phyloP scores from a whole-genome alignment of 1,140 invertebrate species.

The Nylanderia fulva region DNA sequence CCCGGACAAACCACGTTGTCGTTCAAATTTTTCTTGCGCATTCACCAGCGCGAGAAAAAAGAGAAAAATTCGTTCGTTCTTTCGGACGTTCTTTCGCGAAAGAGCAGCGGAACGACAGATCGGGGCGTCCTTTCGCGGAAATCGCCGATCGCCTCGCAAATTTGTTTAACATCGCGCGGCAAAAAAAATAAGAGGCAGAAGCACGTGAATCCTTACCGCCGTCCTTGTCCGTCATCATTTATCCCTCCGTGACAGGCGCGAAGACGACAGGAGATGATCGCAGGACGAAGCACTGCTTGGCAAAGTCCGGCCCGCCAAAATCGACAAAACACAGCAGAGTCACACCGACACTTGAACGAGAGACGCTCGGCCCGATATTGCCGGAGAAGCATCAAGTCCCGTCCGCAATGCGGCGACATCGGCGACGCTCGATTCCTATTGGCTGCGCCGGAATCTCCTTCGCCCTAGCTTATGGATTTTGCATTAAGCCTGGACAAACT shows the following conservation, averaged over 20 bases:
- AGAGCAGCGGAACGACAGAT: slow-evolving; percentile 23
- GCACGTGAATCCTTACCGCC: slow-evolving; percentile 75
- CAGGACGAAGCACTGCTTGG: slow-evolving; percentile 7
- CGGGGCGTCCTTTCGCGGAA: slow-evolving; percentile 34
- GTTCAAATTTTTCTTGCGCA: neutral
- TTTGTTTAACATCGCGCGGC: neutral
- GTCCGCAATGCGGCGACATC: neutral
- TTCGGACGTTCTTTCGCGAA: no score
- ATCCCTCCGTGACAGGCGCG: slow-evolving; percentile 14
- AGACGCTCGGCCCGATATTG: slow-evolving; percentile 37
- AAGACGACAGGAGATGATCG: slow-evolving; percentile 23
- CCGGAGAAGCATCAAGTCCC: neutral
- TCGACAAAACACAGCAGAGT: slow-evolving; percentile 55
- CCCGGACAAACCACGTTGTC: no score
- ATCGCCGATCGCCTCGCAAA: neutral
- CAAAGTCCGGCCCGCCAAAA: slow-evolving; percentile 78
- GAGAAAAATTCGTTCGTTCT: no score
- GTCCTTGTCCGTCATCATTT: slow-evolving; percentile 76
- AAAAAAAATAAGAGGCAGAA: neutral
- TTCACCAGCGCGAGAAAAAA: neutral
- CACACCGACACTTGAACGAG: slow-evolving; percentile 11
- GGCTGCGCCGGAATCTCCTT: no score
- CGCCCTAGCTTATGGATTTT: no score
- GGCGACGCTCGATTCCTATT: neutral
- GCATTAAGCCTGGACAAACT: no score